Evolutionary conservation across 2,113 vertebrate genomes (phyloP).

Genomic region (Phrynosoma platyrhinos): DNA sequence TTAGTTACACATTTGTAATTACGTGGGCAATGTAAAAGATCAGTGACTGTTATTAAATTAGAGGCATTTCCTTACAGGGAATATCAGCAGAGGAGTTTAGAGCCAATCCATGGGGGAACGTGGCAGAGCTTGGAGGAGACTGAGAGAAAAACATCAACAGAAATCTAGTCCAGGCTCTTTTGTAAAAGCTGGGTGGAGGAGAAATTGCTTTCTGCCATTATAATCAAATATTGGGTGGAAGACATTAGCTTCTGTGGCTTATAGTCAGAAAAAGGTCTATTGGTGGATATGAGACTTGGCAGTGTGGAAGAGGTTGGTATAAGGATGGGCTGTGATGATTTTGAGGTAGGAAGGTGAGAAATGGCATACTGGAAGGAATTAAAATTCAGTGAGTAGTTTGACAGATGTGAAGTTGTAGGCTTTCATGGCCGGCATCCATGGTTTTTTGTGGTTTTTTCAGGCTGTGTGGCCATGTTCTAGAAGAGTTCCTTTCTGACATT

Average conservation of each 20-base stretch:
- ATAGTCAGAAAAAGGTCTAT: no score
- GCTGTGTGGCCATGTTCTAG: no score
- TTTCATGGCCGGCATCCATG: no score
- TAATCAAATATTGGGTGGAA: neutral
- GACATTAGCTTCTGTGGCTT: neutral
- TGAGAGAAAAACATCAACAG: neutral
- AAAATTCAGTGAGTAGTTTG: neutral
- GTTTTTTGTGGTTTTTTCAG: no score
- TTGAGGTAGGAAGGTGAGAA: neutral
- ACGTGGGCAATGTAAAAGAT: no score
- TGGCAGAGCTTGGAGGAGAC: neutral
- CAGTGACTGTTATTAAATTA: no score
- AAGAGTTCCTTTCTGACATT: no score
- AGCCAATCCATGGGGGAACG: neutral
- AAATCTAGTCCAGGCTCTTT: neutral
- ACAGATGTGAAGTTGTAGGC: no score
- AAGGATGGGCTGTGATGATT: neutral
- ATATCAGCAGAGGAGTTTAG: neutral
- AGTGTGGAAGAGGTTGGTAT: neutral
- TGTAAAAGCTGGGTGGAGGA: neutral
- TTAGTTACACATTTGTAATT: no score
- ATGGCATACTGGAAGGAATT: neutral
- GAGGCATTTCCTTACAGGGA: no score
- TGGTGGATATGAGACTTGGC: neutral
- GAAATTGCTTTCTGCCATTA: neutral